These are phyloP conservation scores for Andrena marginata DNA, from an alignment of 2,888 invertebrate species.

Conservation along the genomic window DNA sequence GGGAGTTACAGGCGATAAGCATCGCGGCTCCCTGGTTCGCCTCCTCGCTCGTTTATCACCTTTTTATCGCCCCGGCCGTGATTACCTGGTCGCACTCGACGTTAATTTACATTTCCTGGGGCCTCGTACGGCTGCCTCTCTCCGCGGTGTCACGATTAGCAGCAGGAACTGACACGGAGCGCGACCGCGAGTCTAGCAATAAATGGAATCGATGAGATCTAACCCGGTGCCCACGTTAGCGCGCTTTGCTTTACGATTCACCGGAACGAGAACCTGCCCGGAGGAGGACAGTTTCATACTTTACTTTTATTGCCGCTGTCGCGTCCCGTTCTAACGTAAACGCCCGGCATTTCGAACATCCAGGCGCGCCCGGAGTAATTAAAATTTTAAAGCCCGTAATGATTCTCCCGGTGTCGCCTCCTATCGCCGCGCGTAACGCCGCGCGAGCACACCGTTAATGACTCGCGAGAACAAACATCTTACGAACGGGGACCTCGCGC, in stretches of 20 bases:
- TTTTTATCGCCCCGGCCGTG: slow-evolving; percentile 73
- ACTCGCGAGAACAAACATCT: slow-evolving; percentile 14
- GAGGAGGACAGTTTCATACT: not conserved
- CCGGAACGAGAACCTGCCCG: not conserved
- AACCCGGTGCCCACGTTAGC: slow-evolving; percentile 37
- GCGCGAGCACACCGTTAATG: slow-evolving; percentile 30
- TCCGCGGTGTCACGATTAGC: slow-evolving; percentile 46
- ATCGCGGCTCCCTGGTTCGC: slow-evolving; percentile 63
- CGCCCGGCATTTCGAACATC: slow-evolving; percentile 30
- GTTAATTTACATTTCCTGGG: slow-evolving; percentile 73
- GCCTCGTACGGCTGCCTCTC: slow-evolving; percentile 23
- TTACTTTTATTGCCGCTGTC: slow-evolving; percentile 41
- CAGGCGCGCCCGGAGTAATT: slow-evolving; percentile 39
- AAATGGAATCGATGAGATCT: slow-evolving; percentile 58
- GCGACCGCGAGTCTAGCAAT: slow-evolving; percentile 24
- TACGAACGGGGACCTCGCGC: not conserved
- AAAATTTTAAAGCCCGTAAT: slow-evolving; percentile 56
- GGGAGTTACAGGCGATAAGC: slow-evolving; percentile 68
- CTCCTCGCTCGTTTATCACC: slow-evolving; percentile 73
- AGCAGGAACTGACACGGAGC: slow-evolving; percentile 24
- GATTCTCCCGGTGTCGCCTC: slow-evolving; percentile 37
- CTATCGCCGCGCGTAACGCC: slow-evolving; percentile 22
- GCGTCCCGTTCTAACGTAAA: not conserved
- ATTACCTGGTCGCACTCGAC: slow-evolving; percentile 71
- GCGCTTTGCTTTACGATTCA: slow-evolving; percentile 65